phyloP scores from a whole-genome alignment of 2,113 vertebrate genomes.

The Eurystomus gularis region DNA sequence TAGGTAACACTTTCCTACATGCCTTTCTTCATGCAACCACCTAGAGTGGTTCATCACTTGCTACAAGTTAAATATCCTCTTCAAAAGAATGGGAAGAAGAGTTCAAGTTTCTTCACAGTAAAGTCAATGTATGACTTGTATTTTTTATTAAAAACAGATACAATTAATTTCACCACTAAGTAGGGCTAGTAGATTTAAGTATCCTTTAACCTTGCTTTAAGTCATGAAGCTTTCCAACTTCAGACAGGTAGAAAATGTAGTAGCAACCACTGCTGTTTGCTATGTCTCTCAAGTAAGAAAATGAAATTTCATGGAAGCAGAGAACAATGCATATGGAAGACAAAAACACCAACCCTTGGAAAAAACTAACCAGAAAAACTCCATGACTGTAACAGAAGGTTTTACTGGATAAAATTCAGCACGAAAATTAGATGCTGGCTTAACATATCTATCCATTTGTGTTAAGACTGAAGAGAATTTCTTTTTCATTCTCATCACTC shows the following conservation, averaged over 20 bases:
- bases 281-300: neutral
- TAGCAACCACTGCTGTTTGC: neutral
- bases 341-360: neutral
- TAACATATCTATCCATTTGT: neutral
- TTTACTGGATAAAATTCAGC: constrained; percentile 26
- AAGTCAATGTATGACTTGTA: accelerated
- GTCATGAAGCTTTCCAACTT: neutral
- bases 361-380: neutral
- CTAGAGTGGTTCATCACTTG: too few relatives aligned
- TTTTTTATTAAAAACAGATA: neutral
- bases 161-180: neutral
- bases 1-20: neutral
- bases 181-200: neutral
- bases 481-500: neutral
- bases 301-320: neutral
- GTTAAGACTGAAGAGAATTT: neutral
- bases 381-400: neutral
- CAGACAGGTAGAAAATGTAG: neutral
- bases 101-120: neutral
- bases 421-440: neutral
- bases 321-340: neutral
- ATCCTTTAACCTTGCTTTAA: neutral
- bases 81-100: neutral
- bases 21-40: neutral
- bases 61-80: neutral